Evolutionary conservation across 2,888 invertebrate species (phyloP), one percentile per base, ranked within the genome.

Genomic region (Loripinus fragilis): DNA sequence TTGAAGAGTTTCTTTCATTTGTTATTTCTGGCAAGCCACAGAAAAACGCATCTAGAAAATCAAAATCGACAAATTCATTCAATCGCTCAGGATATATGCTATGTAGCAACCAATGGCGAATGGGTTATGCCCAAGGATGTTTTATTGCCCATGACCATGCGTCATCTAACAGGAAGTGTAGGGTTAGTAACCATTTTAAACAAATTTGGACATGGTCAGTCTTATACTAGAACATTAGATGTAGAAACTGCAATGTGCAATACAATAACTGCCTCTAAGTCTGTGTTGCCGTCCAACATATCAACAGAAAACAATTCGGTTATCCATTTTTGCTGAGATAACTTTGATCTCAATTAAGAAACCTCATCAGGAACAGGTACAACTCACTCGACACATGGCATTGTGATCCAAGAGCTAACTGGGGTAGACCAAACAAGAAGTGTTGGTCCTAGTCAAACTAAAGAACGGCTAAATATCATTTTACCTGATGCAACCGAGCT

Each of bases 151-250:
- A 85, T 77, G 80, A 52, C 77, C 10, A 17, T 83, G 10, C 41
- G 81, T 17, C 78, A 83, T 71, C 33, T 76, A 0, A 85, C 85
- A n/a, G 81, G 85, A 0, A 85, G 60, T 76, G 70, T 81, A 35
- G 79, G 81, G 65, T 15, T 83, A 17, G 45, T 79, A 12, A 81
- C 76, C 1, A 33, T 80, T 30, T 55, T 85, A 0, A 80, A 38
- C 38, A 38, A 12, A 38, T 5, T 38, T 38, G 38, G 38, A 8
- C 38, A 38, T 12, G 5, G 38, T 12, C 38, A 38, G 38, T 38
- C 38, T 8, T 38, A 38, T 8, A 38, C 38, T 8, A 5, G 38
- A 12, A 38, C 38, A 5, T 12, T 38, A 8, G 5, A 38, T 8
- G 38, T 38, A 38, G 12, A 38, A 12, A 38, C 38, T 38, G 38